phyloP scores from a whole-genome alignment of 2,888 invertebrate species.

The Camponotus fellah region DNA sequence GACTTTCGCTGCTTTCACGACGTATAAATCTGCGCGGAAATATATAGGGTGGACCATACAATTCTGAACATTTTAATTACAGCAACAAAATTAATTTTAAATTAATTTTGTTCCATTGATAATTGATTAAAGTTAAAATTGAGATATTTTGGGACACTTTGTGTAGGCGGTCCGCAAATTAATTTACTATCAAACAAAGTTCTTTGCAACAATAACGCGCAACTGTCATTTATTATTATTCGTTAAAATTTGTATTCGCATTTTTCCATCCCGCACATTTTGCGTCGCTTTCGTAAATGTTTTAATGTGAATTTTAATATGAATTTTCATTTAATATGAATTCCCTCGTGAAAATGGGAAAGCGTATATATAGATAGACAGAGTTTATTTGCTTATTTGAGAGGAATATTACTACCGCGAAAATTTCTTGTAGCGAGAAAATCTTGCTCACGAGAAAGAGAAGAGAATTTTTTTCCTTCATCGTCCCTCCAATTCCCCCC shows the following conservation, averaged over 20 bases:
- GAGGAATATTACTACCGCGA: not conserved
- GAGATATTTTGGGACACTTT: not conserved
- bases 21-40: constrained; percentile 40
- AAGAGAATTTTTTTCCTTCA: constrained; percentile 23
- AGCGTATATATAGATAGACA: not conserved
- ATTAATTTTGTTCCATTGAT: not conserved
- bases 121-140: not conserved
- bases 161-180: not conserved
- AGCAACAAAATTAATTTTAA: not conserved
- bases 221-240: not conserved
- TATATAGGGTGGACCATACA: constrained; percentile 27
- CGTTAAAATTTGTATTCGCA: not conserved
- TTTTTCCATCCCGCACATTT: not conserved
- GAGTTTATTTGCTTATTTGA: constrained; percentile 33
- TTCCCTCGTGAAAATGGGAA: not conserved
- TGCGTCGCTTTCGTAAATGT: not conserved
- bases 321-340: not conserved
- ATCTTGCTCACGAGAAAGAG: not conserved
- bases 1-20: constrained; percentile 74
- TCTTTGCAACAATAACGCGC: not conserved
- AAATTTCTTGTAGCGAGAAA: not conserved
- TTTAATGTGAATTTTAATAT: not conserved
- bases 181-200: not conserved
- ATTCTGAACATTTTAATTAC: not conserved
- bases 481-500: constrained; percentile 14